Evolutionary conservation across 2,888 invertebrate genomes (phyloP).

Genomic region (Brenthis hecate): DNA sequence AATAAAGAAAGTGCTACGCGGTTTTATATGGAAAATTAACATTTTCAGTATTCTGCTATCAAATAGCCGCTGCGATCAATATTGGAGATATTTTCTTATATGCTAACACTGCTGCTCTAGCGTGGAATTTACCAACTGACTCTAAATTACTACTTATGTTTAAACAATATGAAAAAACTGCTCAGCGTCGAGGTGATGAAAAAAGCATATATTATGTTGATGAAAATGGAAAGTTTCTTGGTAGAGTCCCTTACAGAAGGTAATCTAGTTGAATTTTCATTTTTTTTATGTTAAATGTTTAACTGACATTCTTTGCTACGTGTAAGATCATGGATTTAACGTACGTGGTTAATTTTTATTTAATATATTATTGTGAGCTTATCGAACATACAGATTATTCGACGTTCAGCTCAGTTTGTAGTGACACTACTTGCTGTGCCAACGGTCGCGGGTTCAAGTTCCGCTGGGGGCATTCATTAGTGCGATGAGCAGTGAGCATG

Average conservation of each 20-base stretch:
- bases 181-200: conserved; percentile 57
- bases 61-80: conserved; percentile 81
- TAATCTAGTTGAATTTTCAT: conserved; percentile 40
- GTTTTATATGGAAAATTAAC: too few species aligned
- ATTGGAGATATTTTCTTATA: conserved; percentile 84
- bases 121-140: conserved; percentile 87
- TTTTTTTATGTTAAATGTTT: not conserved
- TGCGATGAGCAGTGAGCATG: too few species aligned
- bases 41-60: conserved; percentile 83
- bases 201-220: conserved; percentile 62
- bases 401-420: too few species aligned
- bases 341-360: too few species aligned
- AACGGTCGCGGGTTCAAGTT: too few species aligned
- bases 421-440: too few species aligned
- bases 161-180: conserved; percentile 54
- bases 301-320: not conserved
- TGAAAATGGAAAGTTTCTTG: conserved; percentile 58
- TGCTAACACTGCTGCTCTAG: conserved; percentile 88
- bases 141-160: conserved; percentile 61
- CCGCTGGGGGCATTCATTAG: too few species aligned
- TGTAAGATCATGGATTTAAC: not conserved
- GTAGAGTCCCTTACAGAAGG: conserved; percentile 65
- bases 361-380: too few species aligned
- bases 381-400: too few species aligned
- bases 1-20: too few species aligned